Evolutionary conservation across 2,797 vertebrate genomes (phyloP).

Genomic region (Periophthalmus magnuspinnatus): DNA sequence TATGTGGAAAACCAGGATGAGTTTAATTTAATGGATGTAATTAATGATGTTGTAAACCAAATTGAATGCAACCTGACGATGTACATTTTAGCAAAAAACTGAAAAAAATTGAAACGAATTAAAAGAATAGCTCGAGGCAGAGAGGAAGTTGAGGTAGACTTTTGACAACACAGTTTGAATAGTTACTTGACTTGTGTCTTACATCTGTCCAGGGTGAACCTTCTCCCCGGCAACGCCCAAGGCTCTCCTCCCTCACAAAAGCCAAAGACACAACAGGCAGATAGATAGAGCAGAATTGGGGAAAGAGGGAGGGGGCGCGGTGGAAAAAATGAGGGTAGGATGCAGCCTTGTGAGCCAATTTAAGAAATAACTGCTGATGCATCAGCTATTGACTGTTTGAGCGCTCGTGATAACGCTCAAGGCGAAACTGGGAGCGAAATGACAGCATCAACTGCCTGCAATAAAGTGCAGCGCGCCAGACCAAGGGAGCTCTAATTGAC

Average conservation of each 20-base stretch:
- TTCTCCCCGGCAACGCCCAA: constrained; percentile 81
- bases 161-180: not conserved
- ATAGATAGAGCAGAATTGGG: constrained; percentile 57
- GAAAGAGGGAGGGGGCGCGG: constrained; percentile 7
- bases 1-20: not conserved
- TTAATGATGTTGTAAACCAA: not conserved
- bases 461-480: constrained; percentile 94
- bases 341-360: constrained; percentile 94
- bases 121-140: not conserved
- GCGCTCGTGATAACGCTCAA: constrained; percentile 92
- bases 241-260: constrained; percentile 85
- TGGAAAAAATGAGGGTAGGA: constrained; percentile 76
- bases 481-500: constrained; percentile 95
- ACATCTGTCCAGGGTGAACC: constrained; percentile 22
- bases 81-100: not conserved
- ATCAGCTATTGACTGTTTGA: constrained; percentile 96
- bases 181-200: not conserved
- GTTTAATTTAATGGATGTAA: not conserved
- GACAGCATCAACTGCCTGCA: constrained; percentile 94
- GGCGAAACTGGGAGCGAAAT: constrained; percentile 94
- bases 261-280: constrained; percentile 66
- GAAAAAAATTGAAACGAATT: not conserved
- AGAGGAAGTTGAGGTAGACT: not conserved
- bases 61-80: not conserved
- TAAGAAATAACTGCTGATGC: constrained; percentile 98